Evolutionary conservation across 2,113 vertebrate species (phyloP).

Genomic region (Rhinoderma darwinii): DNA sequence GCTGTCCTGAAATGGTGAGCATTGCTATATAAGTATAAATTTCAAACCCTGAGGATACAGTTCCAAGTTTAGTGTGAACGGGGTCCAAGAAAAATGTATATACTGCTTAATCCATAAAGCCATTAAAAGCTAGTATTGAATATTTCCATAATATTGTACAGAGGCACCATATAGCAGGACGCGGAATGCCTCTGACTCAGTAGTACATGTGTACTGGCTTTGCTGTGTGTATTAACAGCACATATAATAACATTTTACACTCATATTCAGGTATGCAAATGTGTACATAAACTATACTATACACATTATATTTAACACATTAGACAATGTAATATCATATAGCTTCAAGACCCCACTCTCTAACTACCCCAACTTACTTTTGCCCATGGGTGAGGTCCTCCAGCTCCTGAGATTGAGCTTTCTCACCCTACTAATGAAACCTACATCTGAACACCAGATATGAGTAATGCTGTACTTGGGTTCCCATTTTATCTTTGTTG

Average conservation of each 20-base stretch:
- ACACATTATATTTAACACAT: not conserved
- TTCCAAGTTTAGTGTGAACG: no score
- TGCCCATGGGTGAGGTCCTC: no score
- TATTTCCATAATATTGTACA: no score
- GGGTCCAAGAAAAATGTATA: no score
- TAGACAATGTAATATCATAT: not conserved
- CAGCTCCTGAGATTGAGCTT: not conserved
- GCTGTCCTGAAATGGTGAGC: no score
- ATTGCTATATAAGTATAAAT: no score
- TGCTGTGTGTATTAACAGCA: not conserved
- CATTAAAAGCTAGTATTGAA: no score
- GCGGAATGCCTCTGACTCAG: no score
- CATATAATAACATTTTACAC: not conserved
- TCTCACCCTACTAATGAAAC: not conserved
- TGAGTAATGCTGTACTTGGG: not conserved
- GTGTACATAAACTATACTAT: not conserved
- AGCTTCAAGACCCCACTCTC: not conserved
- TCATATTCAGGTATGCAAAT: not conserved
- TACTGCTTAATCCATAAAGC: no score
- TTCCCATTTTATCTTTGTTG: conserved; percentile 37
- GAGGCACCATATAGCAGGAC: no score
- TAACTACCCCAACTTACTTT: not conserved
- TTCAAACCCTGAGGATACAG: no score
- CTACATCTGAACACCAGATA: not conserved
- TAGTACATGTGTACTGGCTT: no score